phyloP scores from a whole-genome alignment of 1,140 invertebrate genomes.

The Ceratina calcarata region DNA sequence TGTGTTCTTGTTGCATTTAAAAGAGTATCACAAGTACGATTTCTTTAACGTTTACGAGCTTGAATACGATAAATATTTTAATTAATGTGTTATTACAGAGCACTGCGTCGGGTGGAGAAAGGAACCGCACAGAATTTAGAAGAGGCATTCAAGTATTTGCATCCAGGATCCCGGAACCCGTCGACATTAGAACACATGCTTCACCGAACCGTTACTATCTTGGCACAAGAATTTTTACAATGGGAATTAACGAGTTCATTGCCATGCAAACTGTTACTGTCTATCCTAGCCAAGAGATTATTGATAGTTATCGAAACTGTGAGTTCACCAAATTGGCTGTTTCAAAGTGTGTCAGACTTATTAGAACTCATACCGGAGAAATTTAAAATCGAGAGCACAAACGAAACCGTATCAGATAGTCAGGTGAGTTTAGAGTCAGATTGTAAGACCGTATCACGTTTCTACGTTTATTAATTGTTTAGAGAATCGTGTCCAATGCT shows the following conservation, averaged over 20 bases:
- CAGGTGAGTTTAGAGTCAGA: constrained; percentile 8
- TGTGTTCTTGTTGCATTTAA: constrained; percentile 74
- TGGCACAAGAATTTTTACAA: constrained; percentile 83
- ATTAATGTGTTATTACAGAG: constrained; percentile 56
- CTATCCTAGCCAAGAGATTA: constrained; percentile 83
- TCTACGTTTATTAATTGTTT: constrained; percentile 8
- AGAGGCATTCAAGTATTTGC: constrained; percentile 76
- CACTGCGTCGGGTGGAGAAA: constrained; percentile 71
- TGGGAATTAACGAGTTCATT: constrained; percentile 85
- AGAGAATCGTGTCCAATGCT: constrained; percentile 66
- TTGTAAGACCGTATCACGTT: not conserved
- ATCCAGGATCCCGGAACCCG: constrained; percentile 77
- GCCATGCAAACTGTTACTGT: constrained; percentile 83
- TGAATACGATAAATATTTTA: not conserved
- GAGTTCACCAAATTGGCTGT: constrained; percentile 70
- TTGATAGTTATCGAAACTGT: constrained; percentile 71
- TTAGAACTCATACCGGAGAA: constrained; percentile 48
- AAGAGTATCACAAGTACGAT: constrained; percentile 73
- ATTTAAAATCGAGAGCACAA: constrained; percentile 20
- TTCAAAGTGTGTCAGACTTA: constrained; percentile 61
- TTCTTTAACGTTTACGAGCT: no score
- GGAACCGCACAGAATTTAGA: constrained; percentile 69
- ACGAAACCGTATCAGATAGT: constrained; percentile 12
- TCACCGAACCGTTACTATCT: constrained; percentile 81
- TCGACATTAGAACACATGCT: constrained; percentile 81